Evolutionary conservation across 2,113 vertebrate genomes (phyloP).

Genomic region (Patagioenas fasciata): DNA sequence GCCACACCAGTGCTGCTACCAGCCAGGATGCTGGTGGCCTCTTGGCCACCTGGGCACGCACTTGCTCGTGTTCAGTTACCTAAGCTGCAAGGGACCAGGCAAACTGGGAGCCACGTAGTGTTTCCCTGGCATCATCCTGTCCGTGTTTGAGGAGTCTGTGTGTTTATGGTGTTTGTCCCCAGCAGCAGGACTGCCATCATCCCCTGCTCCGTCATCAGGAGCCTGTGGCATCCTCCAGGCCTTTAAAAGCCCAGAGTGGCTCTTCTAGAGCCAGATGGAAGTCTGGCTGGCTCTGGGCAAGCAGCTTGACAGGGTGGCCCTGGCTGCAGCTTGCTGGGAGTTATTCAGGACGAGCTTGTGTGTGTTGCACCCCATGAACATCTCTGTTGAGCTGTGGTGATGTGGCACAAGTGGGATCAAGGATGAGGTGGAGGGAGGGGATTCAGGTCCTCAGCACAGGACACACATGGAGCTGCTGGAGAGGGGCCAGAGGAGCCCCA

Average conservation of each 20-base stretch:
- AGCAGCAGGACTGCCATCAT: not conserved
- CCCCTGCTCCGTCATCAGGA: not conserved
- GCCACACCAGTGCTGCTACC: too few relatives aligned
- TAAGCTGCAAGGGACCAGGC: not conserved
- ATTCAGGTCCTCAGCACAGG: too few relatives aligned
- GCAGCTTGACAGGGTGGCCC: not conserved
- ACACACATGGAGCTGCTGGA: too few relatives aligned
- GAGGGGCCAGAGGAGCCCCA: too few relatives aligned
- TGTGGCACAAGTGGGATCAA: not conserved
- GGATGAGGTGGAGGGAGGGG: not conserved
- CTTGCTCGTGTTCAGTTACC: too few relatives aligned
- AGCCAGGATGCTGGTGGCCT: too few relatives aligned
- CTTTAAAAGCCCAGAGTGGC: not conserved
- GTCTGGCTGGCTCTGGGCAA: not conserved
- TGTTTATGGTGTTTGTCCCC: not conserved
- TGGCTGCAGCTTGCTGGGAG: not conserved
- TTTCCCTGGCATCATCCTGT: not conserved
- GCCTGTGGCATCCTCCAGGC: not conserved
- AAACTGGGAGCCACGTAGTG: not conserved
- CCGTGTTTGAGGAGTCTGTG: rapidly evolving
- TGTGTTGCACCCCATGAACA: too few relatives aligned
- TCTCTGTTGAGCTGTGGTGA: not conserved
- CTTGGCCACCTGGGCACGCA: too few relatives aligned
- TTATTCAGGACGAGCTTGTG: not conserved
- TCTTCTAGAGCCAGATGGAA: not conserved